Base-by-base conservation (phyloP, 1,140 invertebrate species). In the Coelopa frigida region DNA sequence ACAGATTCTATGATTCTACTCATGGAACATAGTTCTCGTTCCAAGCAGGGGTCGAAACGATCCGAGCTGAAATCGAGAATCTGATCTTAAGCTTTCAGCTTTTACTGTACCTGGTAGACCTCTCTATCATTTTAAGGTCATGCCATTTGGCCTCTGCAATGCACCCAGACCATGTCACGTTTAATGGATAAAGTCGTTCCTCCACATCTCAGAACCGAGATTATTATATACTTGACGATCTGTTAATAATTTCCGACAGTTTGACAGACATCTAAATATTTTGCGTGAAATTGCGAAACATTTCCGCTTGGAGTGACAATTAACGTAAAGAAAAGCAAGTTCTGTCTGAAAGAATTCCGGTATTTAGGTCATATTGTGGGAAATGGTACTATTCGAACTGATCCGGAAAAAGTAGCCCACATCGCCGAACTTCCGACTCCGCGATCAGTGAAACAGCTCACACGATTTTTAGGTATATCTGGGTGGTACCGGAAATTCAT, bases 391-490 rank as follows among this genome's bases (percentile, higher is more conserved):
- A 50, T 75, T 0, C 32, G 50, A 8, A 58, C 60, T 0, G 61
- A 72, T 40, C 49, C 33, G 3, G 41, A 47, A 5, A 61, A 62
- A 36, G 31, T 64, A 0, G 12, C 5, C 5, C 51, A 54, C 0
- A 48, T 51, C 8, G 31, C 12, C 17, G 40, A 44, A 14, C 48
- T 39, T 33, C 46, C 46, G n/a, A 10, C 23, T 3, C 50, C 50
- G 6, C 38, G 36, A 31, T 40, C 50, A 31, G 43, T 61, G 5
- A 70, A 61, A 39, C 61, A 73, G 32, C 17, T 75, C 0, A 44
- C 67, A 17, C 40, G 59, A 2, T 75, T 76, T 49, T 44, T 75
- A 0, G 73, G 74, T 3, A 68, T 73, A 44, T 54, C 62, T 1
- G 55, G 56, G 0, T 71, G 64, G 67, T 70, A 70, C 35, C 46